Evolutionary conservation across 2,113 vertebrate genomes (phyloP), one percentile per base, ranked within the genome.

Genomic region (Proterorhinus semilunaris): DNA sequence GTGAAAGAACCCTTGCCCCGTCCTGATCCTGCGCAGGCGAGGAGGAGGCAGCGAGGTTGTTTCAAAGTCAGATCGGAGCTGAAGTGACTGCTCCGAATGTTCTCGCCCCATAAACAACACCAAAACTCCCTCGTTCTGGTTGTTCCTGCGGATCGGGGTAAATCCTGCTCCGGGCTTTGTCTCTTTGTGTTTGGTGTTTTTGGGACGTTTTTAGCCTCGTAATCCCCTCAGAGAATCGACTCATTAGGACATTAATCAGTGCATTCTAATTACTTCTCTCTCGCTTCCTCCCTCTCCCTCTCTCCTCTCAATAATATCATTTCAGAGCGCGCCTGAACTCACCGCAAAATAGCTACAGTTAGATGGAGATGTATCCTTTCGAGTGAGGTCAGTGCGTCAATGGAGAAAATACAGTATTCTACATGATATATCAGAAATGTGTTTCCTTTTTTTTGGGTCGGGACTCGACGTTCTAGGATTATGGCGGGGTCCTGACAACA

Each of bases 161-260:
- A 89, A 90, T 89, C 86, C 87, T 63, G 76, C 0, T 71, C 80
- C 71, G 72, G 71, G 83, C 16, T 86, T 79, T 84, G 89, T 88
- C 86, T 89, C 79, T 36, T 36, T 75, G 83, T 87, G 79, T 87
- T 86, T 88, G 82, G 81, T 73, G 62, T 65, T 83, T 89, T 88
- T 85, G 77, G 72, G 77, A 87, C 82, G 85, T 86, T 91, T 90
- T 90, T 89, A 83, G 88, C 88, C 73, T 79, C 81, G 69, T 90
- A 90, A 91, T 91, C 89, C 88, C 89, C 87, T 75, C 66, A 36
- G 89, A 90, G 89, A 89, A 91, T 90, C 86, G 88, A 90, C 87
- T 91, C 86, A 91, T 91, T 91, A 91, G 89, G 87, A 91, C 86
- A 84, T 89, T 89, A 90, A 91, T 91, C 85, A 87, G 76, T 87